phyloP scores from a whole-genome alignment of 1,140 invertebrate genomes.

The Maniola jurtina region DNA sequence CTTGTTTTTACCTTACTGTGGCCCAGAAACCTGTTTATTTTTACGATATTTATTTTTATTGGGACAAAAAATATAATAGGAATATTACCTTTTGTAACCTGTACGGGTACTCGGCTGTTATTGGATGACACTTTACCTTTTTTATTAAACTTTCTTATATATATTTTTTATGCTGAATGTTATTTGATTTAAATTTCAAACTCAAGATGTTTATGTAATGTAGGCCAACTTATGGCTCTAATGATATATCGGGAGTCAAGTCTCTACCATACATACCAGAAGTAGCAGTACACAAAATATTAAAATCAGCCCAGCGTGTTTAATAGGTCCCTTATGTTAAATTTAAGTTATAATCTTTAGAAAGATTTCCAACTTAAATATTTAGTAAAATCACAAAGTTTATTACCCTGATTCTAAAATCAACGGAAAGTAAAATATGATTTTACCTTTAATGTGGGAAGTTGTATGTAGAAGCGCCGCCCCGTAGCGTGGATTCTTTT shows the following conservation, averaged over 20 bases:
- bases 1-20: slow-evolving; percentile 33
- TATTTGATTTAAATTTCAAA: background rate
- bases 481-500: slow-evolving; percentile 43
- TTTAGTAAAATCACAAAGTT: slow-evolving; percentile 2
- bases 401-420: slow-evolving; percentile 27
- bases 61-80: slow-evolving; percentile 1
- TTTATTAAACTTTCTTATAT: background rate
- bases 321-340: background rate
- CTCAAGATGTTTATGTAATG: too few species aligned
- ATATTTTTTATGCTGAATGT: background rate
- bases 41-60: slow-evolving; percentile 19
- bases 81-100: background rate
- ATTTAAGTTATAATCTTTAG: background rate
- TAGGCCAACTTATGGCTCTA: too few species aligned
- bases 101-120: background rate
- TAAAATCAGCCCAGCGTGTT: too few species aligned
- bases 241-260: too few species aligned
- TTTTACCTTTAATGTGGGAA: slow-evolving; percentile 27
- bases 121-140: background rate
- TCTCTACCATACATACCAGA: too few species aligned
- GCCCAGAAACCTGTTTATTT: slow-evolving; percentile 25
- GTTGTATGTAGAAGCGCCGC: slow-evolving; percentile 33
- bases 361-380: background rate
- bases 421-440: slow-evolving; percentile 31
- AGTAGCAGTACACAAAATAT: too few species aligned